Evolutionary conservation across 2,113 vertebrate species (phyloP), one percentile per base, ranked within the genome.

Genomic region (Serinus canaria): DNA sequence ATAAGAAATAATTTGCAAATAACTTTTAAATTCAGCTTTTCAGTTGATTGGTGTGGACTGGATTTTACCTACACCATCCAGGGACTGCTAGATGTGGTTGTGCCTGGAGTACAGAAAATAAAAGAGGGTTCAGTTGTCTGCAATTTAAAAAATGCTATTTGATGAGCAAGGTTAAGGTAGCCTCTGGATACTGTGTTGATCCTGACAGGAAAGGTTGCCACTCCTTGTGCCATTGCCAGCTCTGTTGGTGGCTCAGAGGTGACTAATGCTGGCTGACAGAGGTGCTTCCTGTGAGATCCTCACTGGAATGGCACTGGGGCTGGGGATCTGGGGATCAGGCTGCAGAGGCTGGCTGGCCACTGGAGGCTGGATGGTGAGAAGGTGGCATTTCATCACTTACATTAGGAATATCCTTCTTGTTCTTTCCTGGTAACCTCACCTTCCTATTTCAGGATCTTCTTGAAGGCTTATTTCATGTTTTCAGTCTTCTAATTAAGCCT

Each of bases 131-230:
- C 13, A 52, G 19, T 66, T 46, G 20, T 68, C 50, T 37, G n/a
- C 27, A 24, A 10, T 88, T 85, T 64, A 23, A 22, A 79, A 47
- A 6, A 10, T 7, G 23, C 7, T 64, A 5, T 37, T 77, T 59
- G 72, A 37, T 9, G 11, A 16, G 16, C n/a, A 79, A 82, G 58
- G 20, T 37, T 37, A 85, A 35, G 49, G 39, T 14, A 75, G 30
- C 28, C 18, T 28, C 37, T 35, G 43, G 64, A 37, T 5, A 20
- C 20, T 1, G 0, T 5, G 35, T 24, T 2, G 14, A n/a, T 46
- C 37, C 37, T 0, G 0, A 46, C 11, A 53, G 46, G 41, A 69
- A 44, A 82, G 31, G 21, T 8, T 68, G 44, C 15, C 9, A 6
- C 72, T 82, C 60, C 82, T 72, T 44, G 28, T 44, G 37, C 33